These are phyloP conservation scores for Eulemur rubriventer DNA, from an alignment of 2,797 vertebrate species.

Conservation along the genomic window DNA sequence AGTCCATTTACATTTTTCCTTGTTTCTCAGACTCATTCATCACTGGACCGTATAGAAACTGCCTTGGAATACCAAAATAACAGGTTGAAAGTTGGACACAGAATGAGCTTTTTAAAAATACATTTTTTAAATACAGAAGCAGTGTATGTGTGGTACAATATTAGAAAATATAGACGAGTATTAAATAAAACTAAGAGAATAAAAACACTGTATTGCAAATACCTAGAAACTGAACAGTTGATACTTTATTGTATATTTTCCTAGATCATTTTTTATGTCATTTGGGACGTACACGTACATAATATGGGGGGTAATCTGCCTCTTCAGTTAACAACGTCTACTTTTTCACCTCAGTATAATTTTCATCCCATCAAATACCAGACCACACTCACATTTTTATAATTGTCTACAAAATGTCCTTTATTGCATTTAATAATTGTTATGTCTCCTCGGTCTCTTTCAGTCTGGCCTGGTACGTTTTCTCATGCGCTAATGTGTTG, in stretches of 20 bases:
- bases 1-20: constrained; percentile 41
- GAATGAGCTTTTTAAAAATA: constrained; percentile 20
- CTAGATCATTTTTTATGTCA: not conserved
- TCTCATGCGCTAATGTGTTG: not conserved
- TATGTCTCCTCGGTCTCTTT: not conserved
- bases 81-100: not conserved
- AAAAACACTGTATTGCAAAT: constrained; percentile 23
- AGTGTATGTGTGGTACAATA: not conserved
- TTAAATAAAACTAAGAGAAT: not conserved
- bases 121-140: not conserved
- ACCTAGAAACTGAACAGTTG: not conserved
- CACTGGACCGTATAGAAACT: constrained; percentile 18
- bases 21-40: constrained; percentile 56
- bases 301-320: not conserved
- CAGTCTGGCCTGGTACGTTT: not conserved
- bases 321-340: not conserved
- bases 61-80: constrained; percentile 57
- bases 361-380: not conserved
- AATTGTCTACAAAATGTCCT: not conserved
- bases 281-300: not conserved
- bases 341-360: not conserved
- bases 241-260: not conserved
- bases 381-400: not conserved
- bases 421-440: not conserved
- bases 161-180: not conserved